These are phyloP conservation scores for Sturnus vulgaris DNA, from an alignment of 2,113 vertebrate species.

Conservation along the genomic window DNA sequence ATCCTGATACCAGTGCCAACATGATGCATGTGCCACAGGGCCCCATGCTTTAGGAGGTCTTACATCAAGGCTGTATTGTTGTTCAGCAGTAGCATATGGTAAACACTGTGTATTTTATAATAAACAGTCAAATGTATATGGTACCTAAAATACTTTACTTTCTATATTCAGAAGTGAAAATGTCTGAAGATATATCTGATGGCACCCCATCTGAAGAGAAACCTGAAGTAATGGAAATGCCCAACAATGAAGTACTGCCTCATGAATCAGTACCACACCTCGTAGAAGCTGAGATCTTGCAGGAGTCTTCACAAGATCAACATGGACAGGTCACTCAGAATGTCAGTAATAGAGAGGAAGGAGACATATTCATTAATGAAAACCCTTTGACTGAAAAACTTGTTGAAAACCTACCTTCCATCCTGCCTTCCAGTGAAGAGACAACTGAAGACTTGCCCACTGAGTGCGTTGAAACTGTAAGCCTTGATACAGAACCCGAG, in stretches of 20 bases:
- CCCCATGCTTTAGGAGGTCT: background rate
- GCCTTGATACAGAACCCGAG: slow-evolving; percentile 68
- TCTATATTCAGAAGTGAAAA: slow-evolving; percentile 59
- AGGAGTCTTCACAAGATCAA: background rate
- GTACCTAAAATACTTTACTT: background rate
- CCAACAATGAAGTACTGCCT: background rate
- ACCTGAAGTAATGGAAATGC: background rate
- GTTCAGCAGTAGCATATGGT: background rate
- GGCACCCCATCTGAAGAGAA: slow-evolving; percentile 19
- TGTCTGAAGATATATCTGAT: slow-evolving; percentile 60
- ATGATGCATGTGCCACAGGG: background rate
- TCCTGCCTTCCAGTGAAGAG: background rate
- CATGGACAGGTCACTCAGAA: background rate
- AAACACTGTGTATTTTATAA: background rate
- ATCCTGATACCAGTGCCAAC: background rate
- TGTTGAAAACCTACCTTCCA: background rate
- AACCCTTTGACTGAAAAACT: background rate
- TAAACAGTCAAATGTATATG: background rate
- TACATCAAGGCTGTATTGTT: background rate
- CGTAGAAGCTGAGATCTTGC: background rate
- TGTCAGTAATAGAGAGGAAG: background rate
- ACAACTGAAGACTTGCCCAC: background rate
- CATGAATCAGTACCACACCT: background rate
- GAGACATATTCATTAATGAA: background rate
- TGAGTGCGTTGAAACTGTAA: slow-evolving; percentile 72